Evolutionary conservation across 2,113 vertebrate genomes (phyloP).

Genomic region (Microcebus jonahi): DNA sequence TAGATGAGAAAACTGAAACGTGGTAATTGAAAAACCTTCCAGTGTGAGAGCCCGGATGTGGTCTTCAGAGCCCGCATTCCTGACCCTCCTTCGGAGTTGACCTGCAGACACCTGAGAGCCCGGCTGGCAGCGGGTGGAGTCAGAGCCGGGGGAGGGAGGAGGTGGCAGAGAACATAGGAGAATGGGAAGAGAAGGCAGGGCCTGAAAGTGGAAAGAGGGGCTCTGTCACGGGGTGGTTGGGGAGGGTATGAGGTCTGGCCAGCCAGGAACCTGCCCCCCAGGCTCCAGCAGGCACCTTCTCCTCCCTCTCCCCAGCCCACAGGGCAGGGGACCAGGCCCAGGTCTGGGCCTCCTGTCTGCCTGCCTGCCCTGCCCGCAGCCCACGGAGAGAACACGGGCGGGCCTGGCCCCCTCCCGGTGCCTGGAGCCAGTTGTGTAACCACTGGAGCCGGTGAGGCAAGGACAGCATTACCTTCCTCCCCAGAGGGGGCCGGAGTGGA

Average conservation of each 20-base stretch:
- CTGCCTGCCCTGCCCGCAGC: not conserved
- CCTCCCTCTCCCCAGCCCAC: not conserved
- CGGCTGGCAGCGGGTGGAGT: not conserved
- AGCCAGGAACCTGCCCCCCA: not conserved
- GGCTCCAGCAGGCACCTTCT: not conserved
- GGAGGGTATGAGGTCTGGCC: not conserved
- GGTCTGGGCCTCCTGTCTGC: not conserved
- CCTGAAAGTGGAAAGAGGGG: not conserved
- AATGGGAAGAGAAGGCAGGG: not conserved
- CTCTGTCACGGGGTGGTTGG: not conserved
- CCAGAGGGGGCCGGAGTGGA: not conserved
- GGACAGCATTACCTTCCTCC: not conserved
- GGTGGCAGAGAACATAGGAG: not conserved
- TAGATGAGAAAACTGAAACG: not conserved
- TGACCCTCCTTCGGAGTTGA: not conserved
- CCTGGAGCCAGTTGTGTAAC: not conserved
- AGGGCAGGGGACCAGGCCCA: not conserved
- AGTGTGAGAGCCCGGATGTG: not conserved
- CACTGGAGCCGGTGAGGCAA: not conserved
- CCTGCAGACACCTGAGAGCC: not conserved
- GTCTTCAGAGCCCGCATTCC: not conserved
- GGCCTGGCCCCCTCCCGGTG: not conserved
- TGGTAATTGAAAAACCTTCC: not conserved
- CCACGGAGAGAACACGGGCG: not conserved
- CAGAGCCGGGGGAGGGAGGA: not conserved